Conservation (phyloP, 1,140 invertebrate genomes). For the Oedothorax gibbosus region DNA sequence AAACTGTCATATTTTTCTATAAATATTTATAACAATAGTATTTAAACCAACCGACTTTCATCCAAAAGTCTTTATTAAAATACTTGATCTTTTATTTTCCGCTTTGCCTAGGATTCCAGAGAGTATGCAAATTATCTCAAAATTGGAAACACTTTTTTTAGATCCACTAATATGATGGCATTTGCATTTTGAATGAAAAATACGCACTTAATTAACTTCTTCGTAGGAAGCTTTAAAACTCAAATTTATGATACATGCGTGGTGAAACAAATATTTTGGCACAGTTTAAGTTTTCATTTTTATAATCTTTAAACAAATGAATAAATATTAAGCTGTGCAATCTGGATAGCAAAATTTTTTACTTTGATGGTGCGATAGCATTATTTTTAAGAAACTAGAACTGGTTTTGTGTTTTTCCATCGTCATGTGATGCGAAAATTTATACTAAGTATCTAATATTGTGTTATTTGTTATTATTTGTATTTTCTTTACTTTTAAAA, state of each 20-base stretch:
- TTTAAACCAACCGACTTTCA: too few relatives aligned
- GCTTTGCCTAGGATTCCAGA: not conserved
- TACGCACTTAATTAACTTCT: constrained; percentile 1
- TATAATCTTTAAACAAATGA: not conserved
- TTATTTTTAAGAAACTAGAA: not conserved
- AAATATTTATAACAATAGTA: too few relatives aligned
- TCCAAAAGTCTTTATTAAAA: too few relatives aligned
- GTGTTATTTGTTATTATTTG: too few relatives aligned
- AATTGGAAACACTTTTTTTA: not conserved
- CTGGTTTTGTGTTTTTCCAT: too few relatives aligned
- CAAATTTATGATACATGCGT: constrained; percentile 13
- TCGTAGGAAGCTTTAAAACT: not conserved
- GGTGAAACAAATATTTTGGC: not conserved
- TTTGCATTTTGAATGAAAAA: constrained; percentile 31
- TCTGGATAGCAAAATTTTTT: not conserved
- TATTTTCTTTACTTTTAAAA: too few relatives aligned
- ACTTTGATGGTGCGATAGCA: not conserved
- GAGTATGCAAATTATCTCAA: constrained; percentile 5
- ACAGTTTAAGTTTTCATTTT: not conserved
- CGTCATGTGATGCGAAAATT: too few relatives aligned
- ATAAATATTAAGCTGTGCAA: not conserved
- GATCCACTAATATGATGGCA: not conserved
- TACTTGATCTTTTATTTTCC: too few relatives aligned
- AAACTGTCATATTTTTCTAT: too few relatives aligned
- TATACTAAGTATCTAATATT: too few relatives aligned